Percentiles rank a stretch among this genome's conserved stretches.
phyloP scores from a whole-genome alignment of 2,113 vertebrate genomes.

The Lampris megalopsis region DNA sequence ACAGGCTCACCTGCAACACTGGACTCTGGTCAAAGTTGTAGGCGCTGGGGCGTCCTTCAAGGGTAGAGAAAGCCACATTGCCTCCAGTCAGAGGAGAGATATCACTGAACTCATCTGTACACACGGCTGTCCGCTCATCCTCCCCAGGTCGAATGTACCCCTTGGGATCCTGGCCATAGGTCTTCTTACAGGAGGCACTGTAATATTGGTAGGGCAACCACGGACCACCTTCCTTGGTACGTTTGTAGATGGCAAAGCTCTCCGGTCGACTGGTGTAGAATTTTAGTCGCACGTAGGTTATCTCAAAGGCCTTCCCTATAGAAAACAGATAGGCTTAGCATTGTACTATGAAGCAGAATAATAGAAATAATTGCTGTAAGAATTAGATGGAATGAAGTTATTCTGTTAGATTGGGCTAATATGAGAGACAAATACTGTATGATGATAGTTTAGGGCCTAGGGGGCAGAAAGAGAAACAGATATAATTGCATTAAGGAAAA shows the following conservation, averaged over 20 bases:
- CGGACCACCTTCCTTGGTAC: conserved; percentile 71
- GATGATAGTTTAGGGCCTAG: conserved; percentile 42
- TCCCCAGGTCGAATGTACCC: conserved; percentile 84
- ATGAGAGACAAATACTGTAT: conserved; percentile 41
- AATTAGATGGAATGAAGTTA: conserved; percentile 26
- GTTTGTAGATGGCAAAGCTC: conserved; percentile 95
- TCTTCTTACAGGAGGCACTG: conserved; percentile 89
- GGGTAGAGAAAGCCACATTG: conserved; percentile 95
- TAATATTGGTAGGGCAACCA: conserved; percentile 96
- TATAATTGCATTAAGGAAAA: conserved; percentile 59
- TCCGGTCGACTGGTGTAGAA: conserved; percentile 96
- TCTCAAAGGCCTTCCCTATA: conserved; percentile 95
- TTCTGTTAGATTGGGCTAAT: conserved; percentile 26
- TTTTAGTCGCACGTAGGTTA: conserved; percentile 92
- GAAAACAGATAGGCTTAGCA: conserved; percentile 44
- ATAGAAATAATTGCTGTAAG: conserved; percentile 9
- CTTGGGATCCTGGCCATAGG: conserved; percentile 79
- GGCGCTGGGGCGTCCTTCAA: conserved; percentile 93
- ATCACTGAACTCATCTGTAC: conserved; percentile 94
- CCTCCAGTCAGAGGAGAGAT: conserved; percentile 95
- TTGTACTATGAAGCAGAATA: conserved; percentile 12
- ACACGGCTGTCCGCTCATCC: conserved; percentile 89
- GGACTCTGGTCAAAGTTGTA: conserved; percentile 93
- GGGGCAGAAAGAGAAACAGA: conserved; percentile 12
- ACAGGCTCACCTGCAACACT: conserved; percentile 84